Percentiles rank a stretch among this genome's conserved stretches.
Evolutionary conservation across 2,888 invertebrate genomes (phyloP).

Genomic region (Lottia gigantea): DNA sequence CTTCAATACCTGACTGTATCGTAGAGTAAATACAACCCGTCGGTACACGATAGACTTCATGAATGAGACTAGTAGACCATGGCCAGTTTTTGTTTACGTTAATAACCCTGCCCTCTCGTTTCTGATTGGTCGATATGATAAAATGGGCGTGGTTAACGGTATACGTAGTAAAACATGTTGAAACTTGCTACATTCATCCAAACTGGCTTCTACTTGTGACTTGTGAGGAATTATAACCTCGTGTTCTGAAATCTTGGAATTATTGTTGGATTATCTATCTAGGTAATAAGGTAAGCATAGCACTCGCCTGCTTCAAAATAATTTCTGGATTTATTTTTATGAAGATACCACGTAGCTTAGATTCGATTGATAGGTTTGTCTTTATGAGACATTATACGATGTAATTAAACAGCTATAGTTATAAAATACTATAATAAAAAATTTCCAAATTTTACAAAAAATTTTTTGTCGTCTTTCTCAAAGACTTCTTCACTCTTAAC

Average conservation of each 20-base stretch:
- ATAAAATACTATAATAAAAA: no score
- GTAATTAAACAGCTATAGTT: no score
- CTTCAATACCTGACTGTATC: background rate
- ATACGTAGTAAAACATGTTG: background rate
- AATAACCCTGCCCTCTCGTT: background rate
- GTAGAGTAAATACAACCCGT: background rate
- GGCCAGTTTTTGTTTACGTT: background rate
- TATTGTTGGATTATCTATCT: background rate
- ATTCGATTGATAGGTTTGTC: no score
- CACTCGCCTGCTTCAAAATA: background rate
- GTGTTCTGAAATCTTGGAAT: background rate
- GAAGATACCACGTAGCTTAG: background rate
- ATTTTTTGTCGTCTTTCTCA: no score
- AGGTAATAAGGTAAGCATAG: background rate
- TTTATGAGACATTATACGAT: no score
- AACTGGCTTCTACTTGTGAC: slow-evolving; percentile 5
- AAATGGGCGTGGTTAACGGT: background rate
- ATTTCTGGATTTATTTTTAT: background rate
- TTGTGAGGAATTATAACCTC: background rate
- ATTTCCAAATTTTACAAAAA: no score
- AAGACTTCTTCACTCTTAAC: no score
- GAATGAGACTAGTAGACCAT: background rate
- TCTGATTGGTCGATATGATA: background rate
- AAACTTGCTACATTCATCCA: background rate
- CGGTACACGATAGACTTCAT: background rate